Percentiles rank a stretch among this genome's conserved stretches.
Evolutionary conservation across 2,888 invertebrate genomes (phyloP).

Genomic region (Acanthoscelides obtectus): DNA sequence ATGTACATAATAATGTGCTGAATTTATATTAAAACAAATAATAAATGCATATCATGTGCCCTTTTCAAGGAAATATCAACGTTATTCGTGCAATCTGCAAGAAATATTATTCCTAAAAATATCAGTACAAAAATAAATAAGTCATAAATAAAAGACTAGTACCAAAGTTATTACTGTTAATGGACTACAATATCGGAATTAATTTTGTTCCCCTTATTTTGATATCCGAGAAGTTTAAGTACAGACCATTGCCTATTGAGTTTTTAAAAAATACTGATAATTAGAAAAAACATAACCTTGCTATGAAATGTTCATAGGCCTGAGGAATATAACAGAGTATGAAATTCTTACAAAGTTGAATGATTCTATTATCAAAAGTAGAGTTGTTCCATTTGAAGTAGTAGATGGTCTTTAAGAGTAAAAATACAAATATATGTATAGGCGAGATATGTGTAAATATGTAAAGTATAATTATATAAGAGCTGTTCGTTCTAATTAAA

Average conservation of each 20-base stretch:
- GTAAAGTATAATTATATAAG: not conserved
- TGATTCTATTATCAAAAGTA: not conserved
- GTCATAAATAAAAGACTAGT: not conserved
- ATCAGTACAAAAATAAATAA: not conserved
- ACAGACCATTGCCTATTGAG: not conserved
- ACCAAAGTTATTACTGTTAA: not conserved
- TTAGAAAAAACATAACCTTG: not conserved
- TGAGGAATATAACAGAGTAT: not conserved
- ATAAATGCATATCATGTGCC: not conserved
- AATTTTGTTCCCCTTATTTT: not conserved
- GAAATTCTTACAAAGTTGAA: too few species aligned
- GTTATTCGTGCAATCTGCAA: not conserved
- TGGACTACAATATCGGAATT: not conserved
- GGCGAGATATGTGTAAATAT: not conserved
- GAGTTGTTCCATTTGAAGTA: not conserved
- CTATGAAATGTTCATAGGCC: not conserved
- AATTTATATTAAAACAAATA: not conserved
- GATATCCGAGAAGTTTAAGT: not conserved
- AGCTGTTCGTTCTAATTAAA: not conserved
- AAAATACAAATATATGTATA: not conserved
- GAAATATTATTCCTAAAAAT: not conserved
- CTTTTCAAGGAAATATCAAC: not conserved
- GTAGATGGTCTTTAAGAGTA: not conserved
- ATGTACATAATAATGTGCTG: not conserved
- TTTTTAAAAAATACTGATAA: not conserved